Evolutionary conservation across 2,888 invertebrate genomes (phyloP).

Genomic region (Scaptomyza caliginosa): DNA sequence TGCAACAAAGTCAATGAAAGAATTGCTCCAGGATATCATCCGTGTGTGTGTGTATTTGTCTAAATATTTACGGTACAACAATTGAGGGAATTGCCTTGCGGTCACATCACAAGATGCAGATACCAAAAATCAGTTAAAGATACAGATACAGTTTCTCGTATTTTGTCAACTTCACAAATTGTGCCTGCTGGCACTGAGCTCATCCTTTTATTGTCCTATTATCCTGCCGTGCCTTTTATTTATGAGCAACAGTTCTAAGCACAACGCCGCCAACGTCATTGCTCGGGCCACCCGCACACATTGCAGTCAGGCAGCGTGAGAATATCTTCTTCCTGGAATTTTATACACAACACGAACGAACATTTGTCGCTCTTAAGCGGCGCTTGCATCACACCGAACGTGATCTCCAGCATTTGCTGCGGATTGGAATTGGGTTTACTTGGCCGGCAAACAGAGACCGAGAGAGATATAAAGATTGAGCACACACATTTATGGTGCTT

Average conservation of each 20-base stretch:
- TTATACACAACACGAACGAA: conserved; percentile 9
- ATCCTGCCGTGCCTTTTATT: conserved; percentile 63
- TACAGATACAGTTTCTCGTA: conserved; percentile 34
- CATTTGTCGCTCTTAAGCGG: conserved; percentile 2
- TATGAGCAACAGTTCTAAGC: conserved; percentile 56
- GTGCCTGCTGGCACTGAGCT: conserved; percentile 43
- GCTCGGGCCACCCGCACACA: conserved; percentile 57
- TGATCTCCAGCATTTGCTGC: conserved; percentile 34
- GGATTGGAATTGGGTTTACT: conserved; percentile 39
- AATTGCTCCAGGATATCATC: conserved; percentile 29
- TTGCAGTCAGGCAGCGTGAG: conserved; percentile 58
- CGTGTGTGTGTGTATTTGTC: conserved; percentile 41
- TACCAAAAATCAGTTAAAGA: conserved; percentile 18
- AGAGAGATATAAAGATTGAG: conserved; percentile 54
- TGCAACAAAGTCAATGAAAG: conserved; percentile 48
- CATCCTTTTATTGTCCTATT: conserved; percentile 52
- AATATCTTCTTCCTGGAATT: conserved; percentile 62
- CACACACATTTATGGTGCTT: conserved; percentile 44
- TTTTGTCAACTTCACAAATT: conserved; percentile 78
- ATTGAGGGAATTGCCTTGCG: conserved; percentile 39
- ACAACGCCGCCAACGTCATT: conserved; percentile 16
- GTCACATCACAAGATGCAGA: too few species aligned
- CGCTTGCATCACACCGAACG: conserved; percentile 38
- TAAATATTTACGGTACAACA: conserved; percentile 63
- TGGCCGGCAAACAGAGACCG: too few species aligned